A percentile compares a stretch with the other conserved stretches of the same genome.
phyloP scores from a whole-genome alignment of 2,888 invertebrate genomes.

The Leucoma salicis region DNA sequence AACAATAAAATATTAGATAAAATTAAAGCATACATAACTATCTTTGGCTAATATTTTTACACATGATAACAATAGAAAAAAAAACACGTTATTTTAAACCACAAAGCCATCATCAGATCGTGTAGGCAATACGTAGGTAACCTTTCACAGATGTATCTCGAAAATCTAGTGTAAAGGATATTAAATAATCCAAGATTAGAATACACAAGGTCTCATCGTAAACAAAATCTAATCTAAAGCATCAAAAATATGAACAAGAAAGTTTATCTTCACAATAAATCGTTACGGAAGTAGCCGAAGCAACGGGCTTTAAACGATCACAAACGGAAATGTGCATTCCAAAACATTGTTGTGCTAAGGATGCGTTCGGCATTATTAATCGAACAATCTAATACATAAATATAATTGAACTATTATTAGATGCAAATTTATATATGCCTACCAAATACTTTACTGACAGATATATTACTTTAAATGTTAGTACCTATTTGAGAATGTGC shows the following conservation, averaged over 20 bases:
- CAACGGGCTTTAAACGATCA: conserved; percentile 13
- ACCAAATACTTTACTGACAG: no score
- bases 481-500: no score
- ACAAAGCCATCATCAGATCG: conserved; percentile 2
- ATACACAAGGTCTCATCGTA: background rate
- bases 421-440: no score
- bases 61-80: conserved; percentile 17
- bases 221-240: background rate
- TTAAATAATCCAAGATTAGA: no score
- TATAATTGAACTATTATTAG: no score
- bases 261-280: background rate
- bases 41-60: conserved; percentile 40
- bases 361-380: conserved; percentile 21
- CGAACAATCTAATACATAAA: no score
- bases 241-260: background rate
- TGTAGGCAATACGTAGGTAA: conserved; percentile 25
- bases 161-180: background rate
- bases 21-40: conserved; percentile 21
- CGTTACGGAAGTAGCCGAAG: conserved; percentile 12
- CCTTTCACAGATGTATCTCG: conserved; percentile 14
- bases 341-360: conserved; percentile 22
- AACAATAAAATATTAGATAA: conserved; percentile 13
- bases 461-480: no score
- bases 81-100: background rate
- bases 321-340: conserved; percentile 18